A percentile compares a stretch with the other conserved stretches of the same genome.
Conservation (phyloP, 2,113 vertebrate species). For the Polypterus bichir region DNA sequence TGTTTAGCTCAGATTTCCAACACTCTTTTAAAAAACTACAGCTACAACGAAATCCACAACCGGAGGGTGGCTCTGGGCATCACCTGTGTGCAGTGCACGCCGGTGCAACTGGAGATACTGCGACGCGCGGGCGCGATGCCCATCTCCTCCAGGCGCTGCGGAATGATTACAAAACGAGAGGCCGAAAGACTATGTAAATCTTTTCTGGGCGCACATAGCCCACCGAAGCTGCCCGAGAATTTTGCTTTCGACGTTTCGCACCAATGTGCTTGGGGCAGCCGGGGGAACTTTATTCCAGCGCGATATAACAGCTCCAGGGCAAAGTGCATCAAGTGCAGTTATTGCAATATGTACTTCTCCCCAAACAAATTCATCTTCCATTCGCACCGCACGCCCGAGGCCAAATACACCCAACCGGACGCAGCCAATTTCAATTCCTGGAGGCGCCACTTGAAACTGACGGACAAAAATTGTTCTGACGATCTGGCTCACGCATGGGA, state of each 20-base stretch:
- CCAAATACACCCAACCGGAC: conserved; percentile 80
- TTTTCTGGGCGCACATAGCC: conserved; percentile 73
- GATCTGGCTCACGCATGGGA: conserved; percentile 85
- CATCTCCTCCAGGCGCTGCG: conserved; percentile 77
- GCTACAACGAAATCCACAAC: conserved; percentile 90
- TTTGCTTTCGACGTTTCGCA: conserved; percentile 83
- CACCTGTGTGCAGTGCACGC: conserved; percentile 84
- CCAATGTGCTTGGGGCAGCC: conserved; percentile 78
- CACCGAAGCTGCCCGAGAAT: conserved; percentile 76
- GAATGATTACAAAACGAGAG: conserved; percentile 86
- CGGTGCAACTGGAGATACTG: conserved; percentile 80
- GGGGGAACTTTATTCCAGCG: conserved; percentile 78
- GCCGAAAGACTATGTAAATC: conserved; percentile 82
- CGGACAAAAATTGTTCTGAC: conserved; percentile 64
- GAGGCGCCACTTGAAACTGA: conserved; percentile 79
- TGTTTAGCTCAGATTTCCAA: conserved; percentile 87
- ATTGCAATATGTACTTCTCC: conserved; percentile 84
- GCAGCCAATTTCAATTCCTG: conserved; percentile 86
- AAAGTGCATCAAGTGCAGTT: conserved; percentile 82
- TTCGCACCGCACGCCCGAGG: conserved; percentile 74
- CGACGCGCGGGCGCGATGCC: conserved; percentile 81
- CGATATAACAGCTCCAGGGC: conserved; percentile 82
- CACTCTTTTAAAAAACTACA: conserved; percentile 80
- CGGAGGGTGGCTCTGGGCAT: conserved; percentile 77
- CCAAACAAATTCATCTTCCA: conserved; percentile 89